These are phyloP conservation scores for Lamellibrachia luymesi DNA, from an alignment of 1,140 invertebrate species.

Conservation along the genomic window DNA sequence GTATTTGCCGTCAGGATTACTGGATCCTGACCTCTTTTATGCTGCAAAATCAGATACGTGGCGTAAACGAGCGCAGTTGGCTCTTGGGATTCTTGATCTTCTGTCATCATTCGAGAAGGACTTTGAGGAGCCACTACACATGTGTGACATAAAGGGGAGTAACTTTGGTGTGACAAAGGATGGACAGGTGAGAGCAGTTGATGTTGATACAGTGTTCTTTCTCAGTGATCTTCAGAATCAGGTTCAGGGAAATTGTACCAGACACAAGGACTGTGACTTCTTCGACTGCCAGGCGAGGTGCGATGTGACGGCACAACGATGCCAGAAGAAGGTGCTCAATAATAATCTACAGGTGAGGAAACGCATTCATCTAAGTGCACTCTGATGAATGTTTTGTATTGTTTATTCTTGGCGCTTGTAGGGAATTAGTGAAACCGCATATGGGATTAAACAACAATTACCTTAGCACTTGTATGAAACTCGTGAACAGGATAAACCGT, in stretches of 20 bases:
- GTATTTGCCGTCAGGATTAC: constrained; percentile 57
- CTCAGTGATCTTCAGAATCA: constrained; percentile 3
- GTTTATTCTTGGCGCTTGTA: too few species aligned
- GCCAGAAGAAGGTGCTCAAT: constrained; percentile 61
- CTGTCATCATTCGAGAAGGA: constrained; percentile 63
- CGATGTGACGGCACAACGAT: constrained; percentile 57
- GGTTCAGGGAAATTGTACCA: constrained; percentile 54
- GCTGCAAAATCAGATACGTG: constrained; percentile 55
- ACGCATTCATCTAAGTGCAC: not conserved
- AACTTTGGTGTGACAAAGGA: constrained; percentile 66
- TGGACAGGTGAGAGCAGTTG: constrained; percentile 60
- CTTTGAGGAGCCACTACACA: constrained; percentile 63
- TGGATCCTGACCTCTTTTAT: constrained; percentile 36
- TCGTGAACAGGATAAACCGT: too few species aligned
- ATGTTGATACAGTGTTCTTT: constrained; percentile 62
- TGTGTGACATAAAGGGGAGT: constrained; percentile 69
- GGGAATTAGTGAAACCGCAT: too few species aligned
- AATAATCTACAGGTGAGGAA: constrained; percentile 65
- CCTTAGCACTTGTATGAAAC: too few species aligned
- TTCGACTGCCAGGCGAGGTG: constrained; percentile 68
- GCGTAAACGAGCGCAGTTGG: constrained; percentile 52
- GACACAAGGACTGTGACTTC: constrained; percentile 66
- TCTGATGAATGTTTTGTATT: too few species aligned
- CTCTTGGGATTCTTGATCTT: constrained; percentile 65
- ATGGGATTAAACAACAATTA: too few species aligned